phyloP scores from a whole-genome alignment of 1,140 invertebrate species.

The Andrena cerasifolii region DNA sequence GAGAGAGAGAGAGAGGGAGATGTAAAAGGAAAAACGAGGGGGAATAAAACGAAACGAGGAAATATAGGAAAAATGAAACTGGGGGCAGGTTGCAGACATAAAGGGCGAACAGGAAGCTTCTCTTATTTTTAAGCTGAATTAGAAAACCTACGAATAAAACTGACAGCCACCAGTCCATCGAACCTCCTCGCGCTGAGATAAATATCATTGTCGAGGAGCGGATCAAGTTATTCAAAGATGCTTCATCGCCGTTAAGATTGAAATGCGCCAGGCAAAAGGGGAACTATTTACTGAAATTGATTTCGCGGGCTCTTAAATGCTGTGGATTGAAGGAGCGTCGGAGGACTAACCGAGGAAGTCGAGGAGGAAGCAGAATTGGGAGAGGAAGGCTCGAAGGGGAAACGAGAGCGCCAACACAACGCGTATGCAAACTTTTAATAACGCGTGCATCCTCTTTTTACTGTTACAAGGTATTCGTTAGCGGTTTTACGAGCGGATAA shows the following conservation, averaged over 20 bases:
- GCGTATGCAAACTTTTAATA: conserved; percentile 59
- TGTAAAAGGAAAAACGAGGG: conserved; percentile 23
- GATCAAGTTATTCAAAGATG: no score
- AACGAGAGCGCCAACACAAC: background rate
- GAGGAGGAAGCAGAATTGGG: conserved; percentile 3
- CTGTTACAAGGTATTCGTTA: conserved; percentile 55
- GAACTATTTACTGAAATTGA: no score
- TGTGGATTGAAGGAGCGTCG: background rate
- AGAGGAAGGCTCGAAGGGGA: background rate
- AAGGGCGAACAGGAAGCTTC: conserved; percentile 24
- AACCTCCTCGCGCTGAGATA: no score
- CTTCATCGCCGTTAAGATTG: no score
- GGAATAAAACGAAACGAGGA: conserved; percentile 29
- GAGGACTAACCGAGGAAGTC: background rate
- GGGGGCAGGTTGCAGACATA: conserved; percentile 27
- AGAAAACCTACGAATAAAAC: background rate
- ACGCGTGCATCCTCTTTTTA: conserved; percentile 61
- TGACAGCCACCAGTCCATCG: no score
- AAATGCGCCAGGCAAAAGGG: no score
- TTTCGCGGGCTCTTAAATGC: no score
- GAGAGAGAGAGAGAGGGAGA: background rate
- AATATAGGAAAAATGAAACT: conserved; percentile 40
- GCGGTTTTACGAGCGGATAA: conserved; percentile 69
- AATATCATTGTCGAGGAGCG: no score
- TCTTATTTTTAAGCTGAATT: background rate